These are phyloP conservation scores for Pseudomyrmex pallidus DNA, from an alignment of 1,140 invertebrate species.

Conservation along the genomic window DNA sequence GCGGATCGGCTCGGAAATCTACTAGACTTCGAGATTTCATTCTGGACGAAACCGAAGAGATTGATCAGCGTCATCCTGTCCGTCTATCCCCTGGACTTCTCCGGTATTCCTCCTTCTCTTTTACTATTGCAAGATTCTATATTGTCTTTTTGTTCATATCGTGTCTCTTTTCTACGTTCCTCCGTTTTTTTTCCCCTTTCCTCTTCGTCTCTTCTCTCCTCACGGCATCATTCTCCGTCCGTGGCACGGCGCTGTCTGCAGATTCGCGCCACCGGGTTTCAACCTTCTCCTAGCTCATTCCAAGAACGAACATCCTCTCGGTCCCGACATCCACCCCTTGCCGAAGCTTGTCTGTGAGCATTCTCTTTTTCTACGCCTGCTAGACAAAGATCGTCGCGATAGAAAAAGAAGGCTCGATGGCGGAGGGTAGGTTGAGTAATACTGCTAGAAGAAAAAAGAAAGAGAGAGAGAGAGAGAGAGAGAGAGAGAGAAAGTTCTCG, in stretches of 20 bases:
- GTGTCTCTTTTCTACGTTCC: slow-evolving; percentile 40
- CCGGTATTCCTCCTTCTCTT: slow-evolving; percentile 43
- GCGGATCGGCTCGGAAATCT: slow-evolving; percentile 62
- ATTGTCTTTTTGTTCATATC: slow-evolving; percentile 62
- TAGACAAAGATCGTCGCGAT: slow-evolving; percentile 70
- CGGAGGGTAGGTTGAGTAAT: slow-evolving; percentile 22
- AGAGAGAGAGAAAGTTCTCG: slow-evolving; percentile 55
- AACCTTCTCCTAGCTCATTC: slow-evolving; percentile 47
- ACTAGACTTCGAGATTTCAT: slow-evolving; percentile 54
- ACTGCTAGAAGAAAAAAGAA: slow-evolving; percentile 20
- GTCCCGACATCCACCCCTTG: slow-evolving; percentile 22
- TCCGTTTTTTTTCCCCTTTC: slow-evolving; percentile 31
- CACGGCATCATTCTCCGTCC: slow-evolving; percentile 75
- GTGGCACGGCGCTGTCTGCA: slow-evolving; percentile 74
- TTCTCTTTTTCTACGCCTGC: slow-evolving; percentile 63
- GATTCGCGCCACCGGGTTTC: slow-evolving; percentile 73
- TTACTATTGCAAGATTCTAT: slow-evolving; percentile 54
- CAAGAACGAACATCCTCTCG: slow-evolving; percentile 47
- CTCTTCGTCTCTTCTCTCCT: slow-evolving; percentile 63
- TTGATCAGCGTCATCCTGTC: slow-evolving; percentile 79
- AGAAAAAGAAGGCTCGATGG: slow-evolving; percentile 60
- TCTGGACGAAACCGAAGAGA: slow-evolving; percentile 67
- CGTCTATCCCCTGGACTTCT: slow-evolving; percentile 61
- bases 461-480: background rate
- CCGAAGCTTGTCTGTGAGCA: slow-evolving; percentile 30